A percentile compares a stretch with the other conserved stretches of the same genome.
phyloP scores from a whole-genome alignment of 2,797 vertebrate genomes.

The Cyprinodon diabolis region DNA sequence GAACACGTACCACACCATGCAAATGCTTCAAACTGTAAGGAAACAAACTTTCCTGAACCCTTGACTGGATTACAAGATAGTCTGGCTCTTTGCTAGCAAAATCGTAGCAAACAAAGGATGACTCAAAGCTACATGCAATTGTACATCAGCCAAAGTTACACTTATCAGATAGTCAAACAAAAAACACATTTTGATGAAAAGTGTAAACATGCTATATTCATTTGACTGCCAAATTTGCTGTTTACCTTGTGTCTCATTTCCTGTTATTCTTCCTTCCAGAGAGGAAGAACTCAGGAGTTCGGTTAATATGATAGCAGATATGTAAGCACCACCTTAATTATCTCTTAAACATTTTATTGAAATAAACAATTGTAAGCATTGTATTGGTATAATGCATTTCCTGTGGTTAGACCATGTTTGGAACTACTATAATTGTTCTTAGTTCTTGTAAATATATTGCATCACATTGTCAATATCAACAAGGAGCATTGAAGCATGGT shows the following conservation, averaged over 20 bases:
- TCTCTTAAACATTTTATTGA: constrained; percentile 2
- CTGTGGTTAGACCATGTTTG: background rate
- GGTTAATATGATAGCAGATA: constrained; percentile 71
- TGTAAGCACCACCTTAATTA: constrained; percentile 68
- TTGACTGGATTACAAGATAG: background rate
- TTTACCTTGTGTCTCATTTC: constrained; percentile 10
- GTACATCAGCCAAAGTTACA: background rate
- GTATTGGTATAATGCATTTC: background rate
- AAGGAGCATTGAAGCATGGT: background rate
- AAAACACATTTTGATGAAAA: background rate
- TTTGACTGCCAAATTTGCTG: background rate
- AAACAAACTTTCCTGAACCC: background rate
- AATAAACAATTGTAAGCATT: background rate
- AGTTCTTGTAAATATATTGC: background rate
- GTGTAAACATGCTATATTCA: background rate
- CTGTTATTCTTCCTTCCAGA: constrained; percentile 58
- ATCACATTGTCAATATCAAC: background rate
- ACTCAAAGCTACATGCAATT: background rate
- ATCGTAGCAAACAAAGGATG: background rate
- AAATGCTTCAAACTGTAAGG: background rate
- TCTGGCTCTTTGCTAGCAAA: background rate
- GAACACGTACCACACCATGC: background rate
- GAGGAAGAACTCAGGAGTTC: constrained; percentile 74
- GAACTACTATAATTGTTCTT: background rate
- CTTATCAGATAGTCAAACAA: background rate